Percentiles rank a stretch among this genome's conserved stretches.
Conservation (phyloP, 2,113 vertebrate species). For the Eolophus roseicapilla region DNA sequence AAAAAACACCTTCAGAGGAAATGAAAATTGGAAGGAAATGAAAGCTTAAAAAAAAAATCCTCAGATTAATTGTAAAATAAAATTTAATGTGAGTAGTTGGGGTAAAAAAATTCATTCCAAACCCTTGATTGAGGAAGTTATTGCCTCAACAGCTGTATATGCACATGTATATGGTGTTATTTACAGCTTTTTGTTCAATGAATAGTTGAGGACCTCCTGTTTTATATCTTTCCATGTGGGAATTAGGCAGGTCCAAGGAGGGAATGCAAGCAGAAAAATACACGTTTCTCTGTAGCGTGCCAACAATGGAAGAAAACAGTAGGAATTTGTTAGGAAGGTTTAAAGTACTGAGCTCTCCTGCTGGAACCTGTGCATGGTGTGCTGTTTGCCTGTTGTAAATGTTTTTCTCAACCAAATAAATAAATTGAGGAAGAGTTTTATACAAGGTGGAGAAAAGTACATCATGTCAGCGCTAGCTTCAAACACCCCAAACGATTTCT, state of each 20-base stretch:
- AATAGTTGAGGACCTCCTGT: conserved; percentile 20
- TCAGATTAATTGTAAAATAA: background rate
- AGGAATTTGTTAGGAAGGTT: conserved; percentile 34
- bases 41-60: background rate
- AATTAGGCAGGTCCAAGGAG: conserved; percentile 22
- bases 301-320: conserved; percentile 18
- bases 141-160: conserved; percentile 18
- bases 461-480: background rate
- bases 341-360: background rate
- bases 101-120: conserved; percentile 11
- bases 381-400: background rate
- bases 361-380: background rate
- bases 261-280: background rate
- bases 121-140: background rate
- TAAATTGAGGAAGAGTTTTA: background rate
- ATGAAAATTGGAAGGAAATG: background rate
- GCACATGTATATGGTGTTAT: background rate
- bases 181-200: conserved; percentile 2
- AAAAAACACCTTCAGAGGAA: background rate
- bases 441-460: background rate
- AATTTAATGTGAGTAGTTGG: background rate
- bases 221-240: conserved; percentile 37
- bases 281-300: background rate
- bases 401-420: background rate
- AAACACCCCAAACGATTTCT: background rate